Evolutionary conservation across 2,888 invertebrate species (phyloP).

Genomic region (Pseudoips prasinana): DNA sequence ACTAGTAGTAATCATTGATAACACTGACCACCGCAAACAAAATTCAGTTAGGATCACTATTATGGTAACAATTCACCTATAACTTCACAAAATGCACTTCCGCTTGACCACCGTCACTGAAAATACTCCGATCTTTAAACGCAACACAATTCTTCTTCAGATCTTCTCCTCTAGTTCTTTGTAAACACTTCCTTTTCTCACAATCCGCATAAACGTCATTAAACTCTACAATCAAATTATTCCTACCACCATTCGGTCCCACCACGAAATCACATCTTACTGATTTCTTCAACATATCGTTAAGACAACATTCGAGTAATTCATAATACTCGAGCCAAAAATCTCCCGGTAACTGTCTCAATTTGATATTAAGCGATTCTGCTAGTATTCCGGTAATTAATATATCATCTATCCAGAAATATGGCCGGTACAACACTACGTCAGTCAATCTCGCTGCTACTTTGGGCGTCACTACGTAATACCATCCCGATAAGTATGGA

Average conservation of each 20-base stretch:
- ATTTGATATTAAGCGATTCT: slow-evolving; percentile 77
- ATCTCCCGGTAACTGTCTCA: slow-evolving; percentile 79
- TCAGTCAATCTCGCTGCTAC: slow-evolving; percentile 82
- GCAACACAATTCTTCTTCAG: slow-evolving; percentile 83
- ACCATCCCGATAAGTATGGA: slow-evolving; percentile 91
- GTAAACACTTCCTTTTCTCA: slow-evolving; percentile 75
- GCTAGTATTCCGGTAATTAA: slow-evolving; percentile 91
- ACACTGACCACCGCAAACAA: too few species aligned
- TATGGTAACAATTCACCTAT: too few species aligned
- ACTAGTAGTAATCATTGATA: too few species aligned
- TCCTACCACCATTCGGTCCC: slow-evolving; percentile 90
- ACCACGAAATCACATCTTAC: slow-evolving; percentile 86
- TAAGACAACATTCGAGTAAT: slow-evolving; percentile 87
- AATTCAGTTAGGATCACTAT: too few species aligned
- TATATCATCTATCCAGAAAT: slow-evolving; percentile 97
- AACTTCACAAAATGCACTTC: slow-evolving; percentile 37
- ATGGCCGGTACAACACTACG: slow-evolving; percentile 79
- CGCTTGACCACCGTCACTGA: slow-evolving; percentile 46
- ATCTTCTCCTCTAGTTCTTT: slow-evolving; percentile 65
- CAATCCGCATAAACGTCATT: slow-evolving; percentile 84
- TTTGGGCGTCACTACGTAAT: slow-evolving; percentile 88
- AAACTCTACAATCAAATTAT: slow-evolving; percentile 85
- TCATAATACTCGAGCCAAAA: slow-evolving; percentile 88
- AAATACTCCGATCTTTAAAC: slow-evolving; percentile 52
- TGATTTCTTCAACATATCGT: slow-evolving; percentile 78